phyloP scores from a whole-genome alignment of 2,888 invertebrate species.

The Campopleginae sp. region DNA sequence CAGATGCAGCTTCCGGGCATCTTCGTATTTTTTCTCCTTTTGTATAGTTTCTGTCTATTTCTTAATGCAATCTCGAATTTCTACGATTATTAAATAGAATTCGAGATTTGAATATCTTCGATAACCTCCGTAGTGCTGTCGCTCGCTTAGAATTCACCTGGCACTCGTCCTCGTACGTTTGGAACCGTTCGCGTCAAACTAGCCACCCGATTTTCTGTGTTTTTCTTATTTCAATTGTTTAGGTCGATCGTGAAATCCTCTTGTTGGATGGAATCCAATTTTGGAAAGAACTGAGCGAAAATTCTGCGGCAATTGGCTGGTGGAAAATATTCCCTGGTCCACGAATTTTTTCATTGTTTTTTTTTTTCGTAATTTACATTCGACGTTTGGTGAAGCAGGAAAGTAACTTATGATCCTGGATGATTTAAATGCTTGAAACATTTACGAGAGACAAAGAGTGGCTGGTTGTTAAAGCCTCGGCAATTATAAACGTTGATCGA shows the following conservation, averaged over 20 bases:
- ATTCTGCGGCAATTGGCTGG: not conserved
- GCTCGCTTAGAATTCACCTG: not conserved
- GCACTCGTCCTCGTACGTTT: not conserved
- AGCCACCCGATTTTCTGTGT: not conserved
- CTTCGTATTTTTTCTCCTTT: not conserved
- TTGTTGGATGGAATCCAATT: not conserved
- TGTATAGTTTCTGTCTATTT: not conserved
- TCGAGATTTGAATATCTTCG: not conserved
- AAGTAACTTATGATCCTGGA: not conserved
- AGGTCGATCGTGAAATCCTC: not conserved
- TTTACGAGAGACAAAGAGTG: not conserved
- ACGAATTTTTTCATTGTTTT: not conserved
- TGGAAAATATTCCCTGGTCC: not conserved
- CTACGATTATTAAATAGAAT: not conserved
- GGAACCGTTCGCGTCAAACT: not conserved
- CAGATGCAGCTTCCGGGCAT: not conserved
- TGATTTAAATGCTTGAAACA: not conserved
- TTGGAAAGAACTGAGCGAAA: not conserved
- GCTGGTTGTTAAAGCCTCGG: not conserved
- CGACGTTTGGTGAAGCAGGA: not conserved
- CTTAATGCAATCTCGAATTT: not conserved
- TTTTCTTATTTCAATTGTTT: not conserved
- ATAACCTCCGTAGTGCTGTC: not conserved
- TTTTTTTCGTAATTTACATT: not conserved
- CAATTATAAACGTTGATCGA: slow-evolving; percentile 8